Evolutionary conservation across 2,797 vertebrate genomes (phyloP), one percentile per base, ranked within the genome.

Genomic region (Neoniphon sammara): DNA sequence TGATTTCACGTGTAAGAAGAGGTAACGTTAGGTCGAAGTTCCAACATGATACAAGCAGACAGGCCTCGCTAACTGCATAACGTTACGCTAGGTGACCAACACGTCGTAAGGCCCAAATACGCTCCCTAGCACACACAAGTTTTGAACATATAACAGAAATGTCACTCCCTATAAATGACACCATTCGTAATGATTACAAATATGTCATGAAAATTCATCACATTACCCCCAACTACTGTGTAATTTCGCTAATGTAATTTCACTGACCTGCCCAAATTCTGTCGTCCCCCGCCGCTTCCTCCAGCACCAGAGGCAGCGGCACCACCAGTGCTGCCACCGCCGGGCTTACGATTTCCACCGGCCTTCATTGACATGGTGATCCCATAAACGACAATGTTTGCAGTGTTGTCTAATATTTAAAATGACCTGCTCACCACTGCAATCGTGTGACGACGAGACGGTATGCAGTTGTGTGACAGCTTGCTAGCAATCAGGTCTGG

Each of bases 361-460:
- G 96, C 95, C 92, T 97, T 97, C 95, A 97, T 95, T 93, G 97
- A 97, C 96, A 98, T 97, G 94, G 85, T 94, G 92, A 94, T 95
- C 95, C 96, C 96, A 96, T 97, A 96, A 95, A 97, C 94, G 85
- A 93, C 90, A 47, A 84, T 65, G 89, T 92, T 71, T 84, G 70
- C 77, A 66, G 71, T 70, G 74, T 83, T 67, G 71, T 85, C 70
- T 65, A 78, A 69, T 34, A 66, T 85, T 84, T 73, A 86, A 91
- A 91, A 91, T 60, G 82, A 91, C 83, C 77, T 85, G 61, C 70
- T 87, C 73, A 67, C 70, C 84, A 76, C 88, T 80, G 73, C 83
- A 88, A 88, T 68, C 55, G 39, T 73, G 71, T 80, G 75, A 72
- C 66, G 81, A 85, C 7, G 68, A 73, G 50, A 60, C 63, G 78